phyloP scores from a whole-genome alignment of 2,888 invertebrate genomes.

The Troglohyphantes excavatus region DNA sequence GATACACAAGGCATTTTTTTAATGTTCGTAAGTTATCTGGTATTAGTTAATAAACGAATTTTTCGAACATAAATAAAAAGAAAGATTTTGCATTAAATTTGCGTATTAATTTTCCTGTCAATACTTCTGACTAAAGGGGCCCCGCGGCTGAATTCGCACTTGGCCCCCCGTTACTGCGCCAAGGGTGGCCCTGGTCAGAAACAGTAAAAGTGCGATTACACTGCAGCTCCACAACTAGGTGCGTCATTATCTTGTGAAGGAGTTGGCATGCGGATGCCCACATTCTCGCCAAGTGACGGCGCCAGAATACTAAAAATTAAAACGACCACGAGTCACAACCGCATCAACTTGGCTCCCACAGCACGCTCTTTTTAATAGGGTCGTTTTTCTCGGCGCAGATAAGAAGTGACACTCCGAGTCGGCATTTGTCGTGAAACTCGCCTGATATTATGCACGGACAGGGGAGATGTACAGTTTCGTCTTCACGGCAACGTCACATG shows the following conservation, averaged over 20 bases:
- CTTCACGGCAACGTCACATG: neutral
- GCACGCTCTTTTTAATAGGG: slow-evolving; percentile 62
- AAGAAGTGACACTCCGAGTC: slow-evolving; percentile 40
- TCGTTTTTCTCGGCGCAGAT: slow-evolving; percentile 57
- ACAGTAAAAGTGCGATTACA: too few relatives aligned
- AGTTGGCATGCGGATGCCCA: neutral
- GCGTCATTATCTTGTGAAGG: neutral
- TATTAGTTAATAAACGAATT: too few relatives aligned
- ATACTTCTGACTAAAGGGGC: too few relatives aligned
- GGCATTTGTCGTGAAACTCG: slow-evolving; percentile 29
- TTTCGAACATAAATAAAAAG: too few relatives aligned
- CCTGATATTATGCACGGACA: slow-evolving; percentile 31
- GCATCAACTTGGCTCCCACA: slow-evolving; percentile 48
- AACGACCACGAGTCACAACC: slow-evolving; percentile 10
- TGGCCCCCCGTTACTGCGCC: too few relatives aligned
- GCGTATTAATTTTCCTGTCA: too few relatives aligned
- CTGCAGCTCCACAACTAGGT: too few relatives aligned
- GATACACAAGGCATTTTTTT: too few relatives aligned
- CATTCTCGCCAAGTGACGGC: neutral
- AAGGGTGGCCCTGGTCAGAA: too few relatives aligned
- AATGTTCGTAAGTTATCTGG: too few relatives aligned
- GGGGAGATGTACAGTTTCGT: neutral
- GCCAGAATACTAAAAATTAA: neutral
- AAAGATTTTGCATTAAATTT: too few relatives aligned
- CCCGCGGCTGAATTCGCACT: too few relatives aligned